A percentile compares a stretch with the other conserved stretches of the same genome.
These are phyloP conservation scores for Phragmatobia fuliginosa DNA, from an alignment of 2,888 invertebrate species.

Conservation along the genomic window DNA sequence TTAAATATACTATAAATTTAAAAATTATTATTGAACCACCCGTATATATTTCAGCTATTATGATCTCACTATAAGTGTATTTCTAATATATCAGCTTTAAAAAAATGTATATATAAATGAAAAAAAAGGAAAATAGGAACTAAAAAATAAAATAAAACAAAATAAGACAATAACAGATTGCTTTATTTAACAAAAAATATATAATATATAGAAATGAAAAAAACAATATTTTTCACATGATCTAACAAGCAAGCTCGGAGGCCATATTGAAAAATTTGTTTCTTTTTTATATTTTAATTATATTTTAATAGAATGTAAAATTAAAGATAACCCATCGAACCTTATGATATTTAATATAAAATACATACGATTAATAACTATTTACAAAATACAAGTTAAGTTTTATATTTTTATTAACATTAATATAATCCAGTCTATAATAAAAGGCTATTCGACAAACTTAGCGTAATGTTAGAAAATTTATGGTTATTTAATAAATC, in stretches of 20 bases:
- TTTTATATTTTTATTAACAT: constrained; percentile 81
- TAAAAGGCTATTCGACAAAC: constrained; percentile 85
- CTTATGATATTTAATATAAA: constrained; percentile 85
- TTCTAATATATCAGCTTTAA: constrained; percentile 48
- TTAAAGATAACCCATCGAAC: constrained; percentile 86
- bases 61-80: constrained; percentile 78
- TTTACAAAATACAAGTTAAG: constrained; percentile 86
- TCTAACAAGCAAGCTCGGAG: constrained; percentile 61
- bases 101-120: background rate
- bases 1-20: constrained; percentile 44
- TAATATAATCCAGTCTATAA: constrained; percentile 86
- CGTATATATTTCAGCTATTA: constrained; percentile 74
- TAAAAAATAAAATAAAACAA: constrained; percentile 79
- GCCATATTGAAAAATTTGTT: constrained; percentile 78
- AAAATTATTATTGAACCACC: constrained; percentile 73
- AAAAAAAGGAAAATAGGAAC: constrained; percentile 54
- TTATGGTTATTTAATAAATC: constrained; percentile 54
- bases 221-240: constrained; percentile 82
- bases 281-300: constrained; percentile 66
- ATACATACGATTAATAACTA: constrained; percentile 86
- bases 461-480: constrained; percentile 83
- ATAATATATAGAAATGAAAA: constrained; percentile 81
- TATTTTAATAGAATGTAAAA: constrained; percentile 82
- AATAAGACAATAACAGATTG: constrained; percentile 86
- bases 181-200: constrained; percentile 87